phyloP scores from a whole-genome alignment of 2,888 invertebrate species.

The Trichopoda pennipes region DNA sequence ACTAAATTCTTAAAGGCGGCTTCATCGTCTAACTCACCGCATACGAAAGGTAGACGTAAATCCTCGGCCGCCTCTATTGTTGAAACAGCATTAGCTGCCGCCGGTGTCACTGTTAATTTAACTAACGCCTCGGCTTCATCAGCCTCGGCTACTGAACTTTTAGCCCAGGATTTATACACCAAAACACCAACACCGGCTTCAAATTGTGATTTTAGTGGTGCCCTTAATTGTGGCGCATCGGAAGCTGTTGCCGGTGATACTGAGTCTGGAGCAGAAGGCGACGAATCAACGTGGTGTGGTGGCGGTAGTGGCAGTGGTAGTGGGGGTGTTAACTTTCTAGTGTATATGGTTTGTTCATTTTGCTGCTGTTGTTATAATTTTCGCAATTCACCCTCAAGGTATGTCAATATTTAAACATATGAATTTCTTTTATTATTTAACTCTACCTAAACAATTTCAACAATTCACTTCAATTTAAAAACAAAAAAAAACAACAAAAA shows the following conservation, averaged over 20 bases:
- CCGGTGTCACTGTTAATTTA: conserved; percentile 67
- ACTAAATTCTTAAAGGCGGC: conserved; percentile 60
- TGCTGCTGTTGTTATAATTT: conserved; percentile 79
- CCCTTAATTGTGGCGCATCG: conserved; percentile 38
- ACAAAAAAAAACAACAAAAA: no score
- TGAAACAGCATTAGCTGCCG: conserved; percentile 72
- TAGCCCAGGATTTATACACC: conserved; percentile 60
- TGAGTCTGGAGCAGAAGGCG: conserved; percentile 22
- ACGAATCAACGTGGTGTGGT: conserved; percentile 75
- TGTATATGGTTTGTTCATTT: conserved; percentile 79
- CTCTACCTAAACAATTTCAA: not conserved
- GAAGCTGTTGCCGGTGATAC: conserved; percentile 28
- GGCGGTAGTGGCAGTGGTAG: conserved; percentile 78
- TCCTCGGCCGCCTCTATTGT: conserved; percentile 75
- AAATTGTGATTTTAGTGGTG: conserved; percentile 67
- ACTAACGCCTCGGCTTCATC: conserved; percentile 65
- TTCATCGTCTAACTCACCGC: conserved; percentile 58
- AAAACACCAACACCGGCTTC: conserved; percentile 64
- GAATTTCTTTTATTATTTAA: conserved; percentile 19
- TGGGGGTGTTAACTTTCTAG: conserved; percentile 77
- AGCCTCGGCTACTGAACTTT: conserved; percentile 63
- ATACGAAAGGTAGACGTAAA: conserved; percentile 71
- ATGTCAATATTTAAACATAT: conserved; percentile 49
- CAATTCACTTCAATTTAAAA: no score
- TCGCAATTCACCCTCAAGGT: conserved; percentile 78